These are phyloP conservation scores for Halocynthia aurantium DNA, from an alignment of 23 tunicate genomes.

Conservation along the genomic window DNA sequence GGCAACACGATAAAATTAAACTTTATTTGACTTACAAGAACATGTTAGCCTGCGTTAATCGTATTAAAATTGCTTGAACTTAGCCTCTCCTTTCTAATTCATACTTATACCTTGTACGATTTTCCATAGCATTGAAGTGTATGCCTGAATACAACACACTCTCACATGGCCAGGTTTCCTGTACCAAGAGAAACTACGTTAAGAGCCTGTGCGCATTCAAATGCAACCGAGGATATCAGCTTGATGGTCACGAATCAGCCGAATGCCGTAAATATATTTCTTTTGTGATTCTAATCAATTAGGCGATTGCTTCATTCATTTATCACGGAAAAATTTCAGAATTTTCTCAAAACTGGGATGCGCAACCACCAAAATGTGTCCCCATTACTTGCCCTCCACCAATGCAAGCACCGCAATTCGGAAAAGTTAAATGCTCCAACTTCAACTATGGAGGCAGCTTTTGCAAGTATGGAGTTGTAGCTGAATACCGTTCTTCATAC, in stretches of 20 bases:
- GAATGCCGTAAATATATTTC: not conserved
- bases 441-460: conserved; percentile 25
- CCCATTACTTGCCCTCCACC: conserved; percentile 40
- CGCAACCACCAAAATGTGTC: conserved; percentile 18
- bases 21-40: too few species aligned
- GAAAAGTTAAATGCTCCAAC: conserved; percentile 41
- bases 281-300: not conserved
- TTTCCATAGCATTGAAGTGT: conserved; percentile 9
- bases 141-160: conserved; percentile 18
- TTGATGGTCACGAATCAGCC: conserved; percentile 14
- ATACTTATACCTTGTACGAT: not conserved
- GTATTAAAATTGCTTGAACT: not conserved
- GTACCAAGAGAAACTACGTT: conserved; percentile 16
- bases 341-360: conserved; percentile 26
- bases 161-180: not conserved
- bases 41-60: not conserved
- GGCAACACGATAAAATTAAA: too few species aligned
- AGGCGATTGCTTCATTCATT: not conserved
- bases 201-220: not conserved
- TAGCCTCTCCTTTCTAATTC: not conserved
- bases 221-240: conserved; percentile 6
- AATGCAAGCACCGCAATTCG: conserved; percentile 39
- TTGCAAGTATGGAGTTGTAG: conserved; percentile 28
- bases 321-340: not conserved
- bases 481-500: not conserved